Base-by-base conservation (phyloP, 2,888 invertebrate species). In the Junonia oenone region DNA sequence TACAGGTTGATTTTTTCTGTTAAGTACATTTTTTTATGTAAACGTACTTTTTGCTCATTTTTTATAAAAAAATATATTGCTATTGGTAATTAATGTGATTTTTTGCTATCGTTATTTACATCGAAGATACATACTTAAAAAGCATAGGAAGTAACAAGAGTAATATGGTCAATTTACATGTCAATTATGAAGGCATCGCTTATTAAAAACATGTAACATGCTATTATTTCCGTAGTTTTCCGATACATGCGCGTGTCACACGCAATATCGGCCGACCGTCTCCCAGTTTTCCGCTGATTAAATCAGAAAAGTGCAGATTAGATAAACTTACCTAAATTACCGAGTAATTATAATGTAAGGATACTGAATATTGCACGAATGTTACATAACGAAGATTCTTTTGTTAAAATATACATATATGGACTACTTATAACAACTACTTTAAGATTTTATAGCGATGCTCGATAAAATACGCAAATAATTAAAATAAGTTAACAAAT, bases 211-310 rank as follows among this genome's bases (percentile, higher is more conserved):
- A 22, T 48, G 13, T 50, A 50, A 50, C 27, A 22, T 48, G 13
- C 40, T 40, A 50, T n/a, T 2, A 29, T 22, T 40, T 40, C 11
- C 29, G 17, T 13, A 31, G 40, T 31, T 40, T 17, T 6, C n/a
- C 33, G 15, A 29, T 14, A 6, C 27, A n/a, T n/a, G 47, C 22
- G 43, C 51, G 31, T 40, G 58, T 55, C n/a, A 31, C 59, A 54
- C 33, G 50, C 50, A 11, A 46, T 2, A 11, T 46, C 14, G 29
- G 9, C 9, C 27, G 40, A 33, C 11, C 33, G n/a, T 45, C 33
- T 29, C 35, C 33, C 50, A 19, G 50, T 56, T 59, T 54, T 54
- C 53, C 59, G 47, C 31, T 56, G 47, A 56, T 57, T 59, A 47
- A 37, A 35, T 45, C 38, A 40, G 22, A 27, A 38, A 51, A 27